A percentile compares a stretch with the other conserved stretches of the same genome.
Evolutionary conservation across 2,888 invertebrate genomes (phyloP).

Genomic region (Fissipunctia ypsillon): DNA sequence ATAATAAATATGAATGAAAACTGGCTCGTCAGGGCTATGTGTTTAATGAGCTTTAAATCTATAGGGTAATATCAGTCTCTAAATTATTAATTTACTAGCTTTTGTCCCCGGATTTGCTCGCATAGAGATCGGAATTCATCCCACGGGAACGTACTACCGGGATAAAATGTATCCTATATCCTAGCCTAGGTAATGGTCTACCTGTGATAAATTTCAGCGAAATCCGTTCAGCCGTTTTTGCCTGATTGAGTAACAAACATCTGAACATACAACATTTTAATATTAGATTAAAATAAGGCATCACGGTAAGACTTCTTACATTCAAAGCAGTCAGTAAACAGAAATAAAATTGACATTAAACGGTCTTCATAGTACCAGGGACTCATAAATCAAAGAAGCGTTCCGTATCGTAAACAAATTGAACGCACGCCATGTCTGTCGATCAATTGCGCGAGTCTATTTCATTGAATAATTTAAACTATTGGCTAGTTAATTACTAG

Average conservation of each 20-base stretch:
- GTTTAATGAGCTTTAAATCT: neutral
- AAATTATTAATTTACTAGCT: neutral
- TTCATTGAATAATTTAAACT: slow-evolving; percentile 40
- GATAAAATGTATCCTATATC: too few species aligned
- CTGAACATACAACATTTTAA: too few species aligned
- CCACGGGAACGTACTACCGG: too few species aligned
- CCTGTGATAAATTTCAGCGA: too few species aligned
- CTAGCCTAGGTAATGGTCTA: too few species aligned
- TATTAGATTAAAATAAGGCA: too few species aligned
- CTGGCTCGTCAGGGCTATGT: neutral
- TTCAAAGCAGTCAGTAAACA: neutral
- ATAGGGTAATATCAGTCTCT: neutral
- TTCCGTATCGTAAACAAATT: slow-evolving; percentile 23
- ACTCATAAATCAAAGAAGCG: slow-evolving; percentile 28
- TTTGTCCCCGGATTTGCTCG: too few species aligned
- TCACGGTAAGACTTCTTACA: too few species aligned
- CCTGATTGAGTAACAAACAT: too few species aligned
- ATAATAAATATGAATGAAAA: neutral
- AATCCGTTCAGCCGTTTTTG: too few species aligned
- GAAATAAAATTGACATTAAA: neutral
- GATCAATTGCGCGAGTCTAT: slow-evolving; percentile 10
- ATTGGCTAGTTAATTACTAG: slow-evolving; percentile 1
- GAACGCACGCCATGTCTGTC: slow-evolving; percentile 17
- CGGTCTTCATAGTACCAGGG: slow-evolving; percentile 22
- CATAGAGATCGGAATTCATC: too few species aligned